Evolutionary conservation across 2,113 vertebrate species (phyloP), one percentile per base, ranked within the genome.

Genomic region (Myotis yumanensis): DNA sequence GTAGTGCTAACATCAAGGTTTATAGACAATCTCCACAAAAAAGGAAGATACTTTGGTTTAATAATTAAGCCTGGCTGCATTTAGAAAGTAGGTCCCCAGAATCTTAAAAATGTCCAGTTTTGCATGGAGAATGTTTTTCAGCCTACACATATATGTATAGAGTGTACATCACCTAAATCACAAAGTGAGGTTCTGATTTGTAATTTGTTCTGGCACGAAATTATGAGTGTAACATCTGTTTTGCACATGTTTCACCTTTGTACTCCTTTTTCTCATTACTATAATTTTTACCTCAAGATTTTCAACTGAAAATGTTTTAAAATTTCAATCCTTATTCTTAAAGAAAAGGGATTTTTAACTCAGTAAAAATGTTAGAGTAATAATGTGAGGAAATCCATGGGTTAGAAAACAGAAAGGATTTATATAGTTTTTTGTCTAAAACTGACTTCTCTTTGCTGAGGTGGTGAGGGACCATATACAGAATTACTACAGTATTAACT

Each of bases 171-270:
- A 88, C 94, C 93, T 96, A 95, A 92, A 96, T 96, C 92, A 92
- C 91, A 96, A 97, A 96, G 96, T 89, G 89, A 91, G 35, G 57
- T 51, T 75, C 86, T 97, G 96, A 97, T 96, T 97, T 98, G 97
- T 98, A 97, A 97, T 97, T 96, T 95, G 73, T 80, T 93, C 96
- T 97, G 97, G 89, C 96, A 91, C 89, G 92, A 95, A 96, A 97
- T 64, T 64, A 73, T 96, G 84, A 97, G 73, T 11, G 20, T 16
- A 96, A 91, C 97, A 97, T 98, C 97, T 98, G 98, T 93, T 98
- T 96, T 96, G 83, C 97, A 97, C 83, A 95, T 98, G 97, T 96
- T 98, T 98, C 89, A 97, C 81, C 76, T 96, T 98, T 95, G 73
- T 88, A 93, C n/a, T 85, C 84, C 75, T 96, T 98, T 97, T 94